A percentile compares a stretch with the other conserved stretches of the same genome.
These are phyloP conservation scores for Mola mola DNA, from an alignment of 2,113 vertebrate genomes.

Conservation along the genomic window DNA sequence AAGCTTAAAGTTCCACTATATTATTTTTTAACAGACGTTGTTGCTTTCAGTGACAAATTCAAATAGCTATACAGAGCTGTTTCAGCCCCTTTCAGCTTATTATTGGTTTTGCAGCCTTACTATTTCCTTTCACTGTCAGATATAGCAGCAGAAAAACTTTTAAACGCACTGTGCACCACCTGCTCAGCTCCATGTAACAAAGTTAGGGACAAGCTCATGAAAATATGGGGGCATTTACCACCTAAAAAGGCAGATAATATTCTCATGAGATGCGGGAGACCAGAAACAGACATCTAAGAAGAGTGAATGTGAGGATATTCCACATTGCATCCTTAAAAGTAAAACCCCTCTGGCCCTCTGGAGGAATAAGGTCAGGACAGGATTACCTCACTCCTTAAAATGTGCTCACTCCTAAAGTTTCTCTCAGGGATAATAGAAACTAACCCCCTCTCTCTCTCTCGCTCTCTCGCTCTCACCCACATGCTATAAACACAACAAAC, in stretches of 20 bases:
- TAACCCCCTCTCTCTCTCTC: not conserved
- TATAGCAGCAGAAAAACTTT: not conserved
- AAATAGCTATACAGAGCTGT: no score
- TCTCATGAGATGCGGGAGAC: no score
- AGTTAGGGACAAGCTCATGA: not conserved
- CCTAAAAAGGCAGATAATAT: no score
- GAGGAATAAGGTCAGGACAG: conserved; percentile 21
- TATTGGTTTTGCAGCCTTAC: not conserved
- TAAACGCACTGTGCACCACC: no score
- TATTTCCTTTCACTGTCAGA: not conserved
- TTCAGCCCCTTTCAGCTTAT: conserved; percentile 15
- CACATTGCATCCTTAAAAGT: not conserved
- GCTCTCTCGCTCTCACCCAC: not conserved
- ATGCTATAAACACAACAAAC: conserved; percentile 16
- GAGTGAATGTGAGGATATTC: not conserved
- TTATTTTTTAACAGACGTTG: no score
- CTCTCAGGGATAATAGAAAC: not conserved
- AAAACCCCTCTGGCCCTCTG: not conserved
- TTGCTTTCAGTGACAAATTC: no score
- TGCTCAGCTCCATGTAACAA: not conserved
- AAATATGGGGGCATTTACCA: no score
- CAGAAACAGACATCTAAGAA: no score
- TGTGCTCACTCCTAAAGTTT: conserved; percentile 6
- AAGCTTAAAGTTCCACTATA: no score
- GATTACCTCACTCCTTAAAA: conserved; percentile 19